Percentiles rank a stretch among this genome's conserved stretches.
These are phyloP conservation scores for Agrilus cyanescens DNA, from an alignment of 2,888 invertebrate species.

Conservation along the genomic window DNA sequence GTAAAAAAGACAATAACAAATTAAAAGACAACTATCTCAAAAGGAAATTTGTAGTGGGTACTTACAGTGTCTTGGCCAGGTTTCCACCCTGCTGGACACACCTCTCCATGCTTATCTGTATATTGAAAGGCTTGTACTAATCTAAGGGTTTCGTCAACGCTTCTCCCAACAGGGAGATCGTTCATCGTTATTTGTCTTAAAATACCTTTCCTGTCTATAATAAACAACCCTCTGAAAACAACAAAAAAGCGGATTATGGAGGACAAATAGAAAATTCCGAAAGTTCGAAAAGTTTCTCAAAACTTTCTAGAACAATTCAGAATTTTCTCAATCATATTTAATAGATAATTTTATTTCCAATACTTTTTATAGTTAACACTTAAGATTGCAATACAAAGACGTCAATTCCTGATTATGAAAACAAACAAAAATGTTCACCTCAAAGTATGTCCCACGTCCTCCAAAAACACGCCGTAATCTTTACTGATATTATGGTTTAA, in stretches of 20 bases:
- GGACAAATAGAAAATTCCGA: constrained; percentile 1
- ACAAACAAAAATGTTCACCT: constrained; percentile 35
- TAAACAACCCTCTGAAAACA: constrained; percentile 67
- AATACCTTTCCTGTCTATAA: constrained; percentile 80
- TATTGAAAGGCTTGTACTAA: constrained; percentile 93
- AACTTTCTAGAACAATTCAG: no score
- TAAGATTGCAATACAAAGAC: no score
- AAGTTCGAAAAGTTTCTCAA: neutral
- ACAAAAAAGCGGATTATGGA: neutral
- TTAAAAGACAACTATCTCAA: neutral
- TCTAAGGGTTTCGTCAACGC: constrained; percentile 87
- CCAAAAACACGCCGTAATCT: constrained; percentile 88
- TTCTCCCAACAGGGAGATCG: constrained; percentile 85
- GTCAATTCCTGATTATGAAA: no score
- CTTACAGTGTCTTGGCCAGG: constrained; percentile 84
- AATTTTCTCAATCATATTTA: neutral
- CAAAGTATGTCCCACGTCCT: constrained; percentile 81
- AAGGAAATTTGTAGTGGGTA: constrained; percentile 12
- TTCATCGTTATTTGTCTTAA: constrained; percentile 94
- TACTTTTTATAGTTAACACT: no score
- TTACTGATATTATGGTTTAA: constrained; percentile 82
- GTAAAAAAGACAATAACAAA: constrained; percentile 29
- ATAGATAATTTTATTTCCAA: no score
- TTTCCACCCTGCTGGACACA: constrained; percentile 92
- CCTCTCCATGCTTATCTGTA: constrained; percentile 85